These are phyloP conservation scores for Odontothrips loti DNA, from an alignment of 2,888 invertebrate genomes.

Conservation along the genomic window DNA sequence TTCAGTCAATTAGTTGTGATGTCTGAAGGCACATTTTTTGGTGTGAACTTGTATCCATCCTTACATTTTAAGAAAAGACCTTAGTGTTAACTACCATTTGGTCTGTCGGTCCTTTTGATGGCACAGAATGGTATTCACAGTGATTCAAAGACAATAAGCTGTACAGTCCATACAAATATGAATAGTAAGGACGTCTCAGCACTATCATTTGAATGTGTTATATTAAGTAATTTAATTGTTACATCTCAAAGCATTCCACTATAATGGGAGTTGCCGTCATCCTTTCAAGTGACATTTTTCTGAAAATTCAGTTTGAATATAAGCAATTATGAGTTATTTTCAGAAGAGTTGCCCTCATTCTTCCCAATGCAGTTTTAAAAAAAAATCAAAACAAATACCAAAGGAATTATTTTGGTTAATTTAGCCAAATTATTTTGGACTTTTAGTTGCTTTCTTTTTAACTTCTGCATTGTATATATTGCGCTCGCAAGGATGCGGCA, in stretches of 20 bases:
- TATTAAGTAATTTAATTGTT: neutral
- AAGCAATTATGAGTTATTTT: too few relatives aligned
- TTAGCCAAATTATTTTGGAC: too few relatives aligned
- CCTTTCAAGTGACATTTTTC: too few relatives aligned
- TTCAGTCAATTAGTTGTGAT: neutral
- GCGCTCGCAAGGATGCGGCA: too few relatives aligned
- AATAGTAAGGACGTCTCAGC: neutral
- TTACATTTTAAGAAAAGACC: neutral
- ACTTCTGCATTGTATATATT: too few relatives aligned
- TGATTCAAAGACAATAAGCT: slow-evolving; percentile 19
- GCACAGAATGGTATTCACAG: neutral
- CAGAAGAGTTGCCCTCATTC: too few relatives aligned
- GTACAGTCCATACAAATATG: neutral
- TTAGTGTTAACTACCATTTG: neutral
- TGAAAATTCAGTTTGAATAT: too few relatives aligned
- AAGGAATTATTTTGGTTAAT: too few relatives aligned
- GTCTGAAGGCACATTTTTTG: neutral
- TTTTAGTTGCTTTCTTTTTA: too few relatives aligned
- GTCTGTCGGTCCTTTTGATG: neutral
- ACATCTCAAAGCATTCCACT: neutral
- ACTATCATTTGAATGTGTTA: neutral
- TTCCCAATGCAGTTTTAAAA: too few relatives aligned
- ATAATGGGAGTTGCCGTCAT: neutral
- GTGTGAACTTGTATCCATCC: neutral
- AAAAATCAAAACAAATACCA: too few relatives aligned